Base-by-base conservation (phyloP, 1,140 invertebrate genomes). In the Drosophila tropicalis region DNA sequence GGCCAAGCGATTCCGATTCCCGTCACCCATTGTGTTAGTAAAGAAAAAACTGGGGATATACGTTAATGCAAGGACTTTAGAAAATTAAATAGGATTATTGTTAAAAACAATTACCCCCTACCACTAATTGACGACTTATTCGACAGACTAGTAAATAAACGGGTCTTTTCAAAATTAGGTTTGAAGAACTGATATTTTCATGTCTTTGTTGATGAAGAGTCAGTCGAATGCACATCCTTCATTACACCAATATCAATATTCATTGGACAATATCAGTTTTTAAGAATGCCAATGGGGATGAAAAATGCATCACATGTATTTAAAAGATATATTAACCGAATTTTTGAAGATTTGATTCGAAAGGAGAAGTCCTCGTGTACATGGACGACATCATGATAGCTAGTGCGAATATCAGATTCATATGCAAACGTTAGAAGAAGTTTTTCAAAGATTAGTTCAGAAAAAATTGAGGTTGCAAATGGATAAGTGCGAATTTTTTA, bases 111-210 rank as follows among this genome's bases (percentile, higher is more conserved):
- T 5, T 29, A 56, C 13, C 54, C 25, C 5, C n/a, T 56, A n/a
- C 54, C 54, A 15, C 13, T 56, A 32, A 32, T 56, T 32, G 29
- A 56, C 25, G 54, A 56, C 12, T 56, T 25, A 13, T 32, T 56
- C 2, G 25, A 56, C 5, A 25, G 54, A 56, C 29, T 32, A n/a
- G 54, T 32, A 1, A 32, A 6, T n/a, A 56, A 56, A 25, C 1
- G 6, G 2, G 25, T 25, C 7, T 56, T 56, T n/a, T 56, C 54
- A 5, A 56, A 32, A n/a, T n/a, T 56, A n/a, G 54, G 32, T n/a
- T 56, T 56, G 12, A 56, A 56, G n/a, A 56, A 56, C n/a, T 12
- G 54, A 41, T 41, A 41, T 15, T 41, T 41, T 5, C 40, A 41
- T 15, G 40, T 41, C 4, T 41, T 41, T 5, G 13, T 41, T 2